Base-by-base conservation (phyloP, 2,888 invertebrate species). In the Drosophila nigritarsus region DNA sequence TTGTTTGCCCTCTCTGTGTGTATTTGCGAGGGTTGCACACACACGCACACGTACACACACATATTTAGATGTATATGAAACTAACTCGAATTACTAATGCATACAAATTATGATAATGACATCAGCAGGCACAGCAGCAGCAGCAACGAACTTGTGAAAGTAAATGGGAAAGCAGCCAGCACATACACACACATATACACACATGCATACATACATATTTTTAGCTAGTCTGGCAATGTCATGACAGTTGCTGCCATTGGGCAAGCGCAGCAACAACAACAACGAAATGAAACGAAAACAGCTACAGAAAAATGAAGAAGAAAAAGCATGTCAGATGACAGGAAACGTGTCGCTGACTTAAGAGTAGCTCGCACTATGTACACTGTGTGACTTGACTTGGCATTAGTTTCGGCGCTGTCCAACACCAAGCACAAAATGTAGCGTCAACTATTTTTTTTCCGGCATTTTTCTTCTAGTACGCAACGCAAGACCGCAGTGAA, bases 21-120 rank as follows among this genome's bases (percentile, higher is more conserved):
- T 50, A 24, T 36, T 48, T 60, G 63, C 48, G 64, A 70, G 80
- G 75, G 75, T 72, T 78, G 62, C 53, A 42, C 15, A 51, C 65
- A 40, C 20, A 66, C 27, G 48, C 51, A 63, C 38, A 27, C 32
- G 40, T n/a, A 51, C 38, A 59, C 53, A 60, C 55, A 58, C 29
- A 65, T 60, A 32, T 69, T 36, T 56, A 61, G 29, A 24, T 29
- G 27, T 61, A 59, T 68, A 64, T 48, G 63, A 51, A 78, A 49
- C 74, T 55, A 74, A 74, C 73, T 76, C 68, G 38, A 82, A 87
- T 87, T 79, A 82, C 82, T 79, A 75, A 83, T 87, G 87, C 87
- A 87, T 79, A 87, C 80, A 75, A 85, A 88, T 83, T 85, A 80
- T 82, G 60, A 85, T 85, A 87, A 85, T 85, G 84, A 85, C 88